phyloP scores from a whole-genome alignment of 2,888 invertebrate genomes.

The Xestia ashworthii region DNA sequence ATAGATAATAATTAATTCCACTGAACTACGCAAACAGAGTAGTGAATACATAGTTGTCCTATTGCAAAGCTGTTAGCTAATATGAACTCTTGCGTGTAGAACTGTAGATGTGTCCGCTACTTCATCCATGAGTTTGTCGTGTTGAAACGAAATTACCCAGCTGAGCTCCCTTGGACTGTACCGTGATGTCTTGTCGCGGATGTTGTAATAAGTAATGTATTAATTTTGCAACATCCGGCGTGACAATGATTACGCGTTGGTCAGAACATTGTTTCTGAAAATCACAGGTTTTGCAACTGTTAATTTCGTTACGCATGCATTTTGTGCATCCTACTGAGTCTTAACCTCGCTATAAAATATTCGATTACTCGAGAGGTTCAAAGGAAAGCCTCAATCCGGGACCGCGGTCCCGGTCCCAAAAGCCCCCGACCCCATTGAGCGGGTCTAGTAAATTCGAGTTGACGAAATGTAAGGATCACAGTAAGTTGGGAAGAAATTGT shows the following conservation, averaged over 20 bases:
- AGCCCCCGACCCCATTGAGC: too few relatives aligned
- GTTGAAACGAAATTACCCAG: slow-evolving; percentile 40
- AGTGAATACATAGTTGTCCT: not conserved
- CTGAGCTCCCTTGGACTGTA: not conserved
- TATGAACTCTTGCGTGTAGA: slow-evolving; percentile 30
- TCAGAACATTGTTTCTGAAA: not conserved
- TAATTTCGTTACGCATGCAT: not conserved
- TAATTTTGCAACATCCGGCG: slow-evolving; percentile 16
- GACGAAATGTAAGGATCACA: too few relatives aligned
- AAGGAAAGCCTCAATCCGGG: too few relatives aligned
- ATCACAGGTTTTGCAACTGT: not conserved
- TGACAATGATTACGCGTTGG: slow-evolving; percentile 14
- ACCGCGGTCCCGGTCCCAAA: too few relatives aligned
- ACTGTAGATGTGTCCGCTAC: slow-evolving; percentile 4
- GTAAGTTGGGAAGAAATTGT: too few relatives aligned
- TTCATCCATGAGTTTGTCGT: slow-evolving; percentile 4
- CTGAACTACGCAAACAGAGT: slow-evolving; percentile 11
- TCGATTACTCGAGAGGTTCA: not conserved
- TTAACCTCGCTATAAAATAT: not conserved
- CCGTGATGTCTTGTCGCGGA: slow-evolving; percentile 8
- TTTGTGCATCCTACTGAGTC: too few relatives aligned
- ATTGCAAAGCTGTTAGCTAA: slow-evolving; percentile 43
- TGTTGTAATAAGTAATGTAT: slow-evolving; percentile 33
- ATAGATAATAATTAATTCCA: slow-evolving; percentile 21
- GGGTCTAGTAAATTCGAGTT: too few relatives aligned